A percentile compares a stretch with the other conserved stretches of the same genome.
Conservation (phyloP, 2,113 vertebrate genomes). For the Loxodonta africana region DNA sequence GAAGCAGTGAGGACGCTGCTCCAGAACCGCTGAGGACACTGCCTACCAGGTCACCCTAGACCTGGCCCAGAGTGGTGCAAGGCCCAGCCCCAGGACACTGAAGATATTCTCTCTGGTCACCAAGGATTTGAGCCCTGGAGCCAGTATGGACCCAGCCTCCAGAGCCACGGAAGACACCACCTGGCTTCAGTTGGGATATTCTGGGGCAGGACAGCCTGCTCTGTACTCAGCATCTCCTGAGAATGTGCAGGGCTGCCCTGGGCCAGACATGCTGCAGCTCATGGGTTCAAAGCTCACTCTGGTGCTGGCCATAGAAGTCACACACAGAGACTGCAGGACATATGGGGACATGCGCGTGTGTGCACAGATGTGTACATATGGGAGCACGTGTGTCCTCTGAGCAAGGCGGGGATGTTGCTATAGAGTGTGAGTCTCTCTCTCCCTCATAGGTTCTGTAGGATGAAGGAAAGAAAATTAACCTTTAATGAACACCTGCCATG, state of each 20-base stretch:
- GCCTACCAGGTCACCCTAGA: no score
- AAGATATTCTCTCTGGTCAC: neutral
- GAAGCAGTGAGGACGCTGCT: no score
- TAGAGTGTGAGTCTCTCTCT: neutral
- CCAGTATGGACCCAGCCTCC: neutral
- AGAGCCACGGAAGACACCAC: neutral
- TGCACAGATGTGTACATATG: neutral
- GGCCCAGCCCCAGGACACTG: neutral
- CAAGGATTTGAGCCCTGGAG: neutral
- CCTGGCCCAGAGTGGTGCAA: no score
- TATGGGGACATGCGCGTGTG: rapidly evolving
- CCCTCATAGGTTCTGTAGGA: neutral
- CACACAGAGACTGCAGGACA: neutral
- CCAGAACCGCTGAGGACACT: no score
- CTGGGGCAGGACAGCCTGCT: neutral
- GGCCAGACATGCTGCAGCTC: neutral
- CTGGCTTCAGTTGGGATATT: neutral
- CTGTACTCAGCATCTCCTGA: neutral
- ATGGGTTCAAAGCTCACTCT: neutral
- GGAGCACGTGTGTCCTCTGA: neutral
- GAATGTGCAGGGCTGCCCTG: neutral
- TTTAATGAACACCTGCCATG: neutral
- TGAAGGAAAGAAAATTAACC: neutral
- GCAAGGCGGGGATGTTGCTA: neutral
- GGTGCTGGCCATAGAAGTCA: constrained; percentile 60